Evolutionary conservation across 2,113 vertebrate species (phyloP).

Genomic region (Dipodomys spectabilis): DNA sequence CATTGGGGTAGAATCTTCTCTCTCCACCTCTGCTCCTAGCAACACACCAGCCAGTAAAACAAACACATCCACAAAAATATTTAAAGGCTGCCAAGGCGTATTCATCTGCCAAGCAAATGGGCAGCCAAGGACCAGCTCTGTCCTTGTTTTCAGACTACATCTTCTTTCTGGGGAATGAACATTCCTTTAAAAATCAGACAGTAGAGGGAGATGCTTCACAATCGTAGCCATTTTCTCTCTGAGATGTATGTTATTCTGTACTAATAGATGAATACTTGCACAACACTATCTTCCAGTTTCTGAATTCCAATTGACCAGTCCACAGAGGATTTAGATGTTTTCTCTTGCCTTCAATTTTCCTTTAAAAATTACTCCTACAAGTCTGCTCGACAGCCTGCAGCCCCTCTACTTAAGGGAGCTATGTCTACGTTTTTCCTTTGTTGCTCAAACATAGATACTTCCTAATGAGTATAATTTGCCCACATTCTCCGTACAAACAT

Average conservation of each 20-base stretch:
- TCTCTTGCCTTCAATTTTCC: neutral
- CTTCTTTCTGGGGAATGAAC: constrained; percentile 10
- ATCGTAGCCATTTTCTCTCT: neutral
- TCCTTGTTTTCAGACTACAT: constrained; percentile 37
- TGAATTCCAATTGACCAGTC: neutral
- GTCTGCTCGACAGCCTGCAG: constrained; percentile 4
- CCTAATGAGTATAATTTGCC: neutral
- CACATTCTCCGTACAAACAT: constrained; percentile 26
- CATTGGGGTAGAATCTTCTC: neutral
- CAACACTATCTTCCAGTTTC: neutral
- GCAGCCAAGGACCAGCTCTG: neutral
- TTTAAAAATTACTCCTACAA: constrained; percentile 10
- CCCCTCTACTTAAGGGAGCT: neutral
- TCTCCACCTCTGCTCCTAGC: neutral
- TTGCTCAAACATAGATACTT: neutral
- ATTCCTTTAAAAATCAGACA: neutral
- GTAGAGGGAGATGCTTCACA: constrained; percentile 26
- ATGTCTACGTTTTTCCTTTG: neutral
- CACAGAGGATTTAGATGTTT: neutral
- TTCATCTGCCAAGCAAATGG: constrained; percentile 54
- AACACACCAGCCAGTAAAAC: constrained; percentile 19
- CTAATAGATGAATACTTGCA: neutral
- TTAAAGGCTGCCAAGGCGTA: neutral
- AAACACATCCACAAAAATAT: constrained; percentile 3
- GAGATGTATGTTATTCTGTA: neutral